A percentile compares a stretch with the other conserved stretches of the same genome.
Evolutionary conservation across 64 coral and sea anemone genomes (phyloP).

Genomic region (Stylophora pistillata): DNA sequence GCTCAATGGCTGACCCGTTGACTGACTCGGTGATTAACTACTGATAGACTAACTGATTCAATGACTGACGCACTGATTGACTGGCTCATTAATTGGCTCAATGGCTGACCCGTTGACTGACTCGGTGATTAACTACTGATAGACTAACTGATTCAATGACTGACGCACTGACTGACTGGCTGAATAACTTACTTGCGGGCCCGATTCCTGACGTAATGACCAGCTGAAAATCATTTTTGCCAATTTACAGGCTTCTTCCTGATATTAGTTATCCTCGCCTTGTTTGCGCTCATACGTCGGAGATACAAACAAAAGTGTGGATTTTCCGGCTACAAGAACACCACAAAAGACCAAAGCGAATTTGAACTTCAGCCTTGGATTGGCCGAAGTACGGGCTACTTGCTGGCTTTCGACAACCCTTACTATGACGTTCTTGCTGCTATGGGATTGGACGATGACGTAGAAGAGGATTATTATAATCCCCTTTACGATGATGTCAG

Average conservation of each 20-base stretch:
- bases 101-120: not conserved
- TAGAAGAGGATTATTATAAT: slow-evolving; percentile 93
- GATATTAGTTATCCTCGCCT: slow-evolving; percentile 18
- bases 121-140: no score
- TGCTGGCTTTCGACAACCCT: slow-evolving; percentile 94
- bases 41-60: not conserved
- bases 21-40: not conserved
- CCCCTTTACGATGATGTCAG: slow-evolving; percentile 94
- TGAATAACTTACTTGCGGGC: not conserved
- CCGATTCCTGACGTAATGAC: not conserved
- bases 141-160: not conserved
- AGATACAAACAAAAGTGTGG: slow-evolving; percentile 27
- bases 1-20: no score
- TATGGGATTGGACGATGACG: slow-evolving; percentile 96
- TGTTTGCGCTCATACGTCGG: slow-evolving; percentile 25
- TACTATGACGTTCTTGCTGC: slow-evolving; percentile 96
- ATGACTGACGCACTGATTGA: not conserved
- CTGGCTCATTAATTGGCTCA: no score
- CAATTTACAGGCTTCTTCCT: slow-evolving; percentile 23
- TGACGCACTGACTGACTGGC: not conserved
- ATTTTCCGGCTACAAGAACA: slow-evolving; percentile 44
- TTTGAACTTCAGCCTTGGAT: slow-evolving; percentile 92
- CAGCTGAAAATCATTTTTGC: not conserved
- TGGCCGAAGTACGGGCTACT: slow-evolving; percentile 71
- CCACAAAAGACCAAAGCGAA: slow-evolving; percentile 76